These are phyloP conservation scores for Phaethornis superciliosus DNA, from an alignment of 2,113 vertebrate genomes.

Conservation along the genomic window DNA sequence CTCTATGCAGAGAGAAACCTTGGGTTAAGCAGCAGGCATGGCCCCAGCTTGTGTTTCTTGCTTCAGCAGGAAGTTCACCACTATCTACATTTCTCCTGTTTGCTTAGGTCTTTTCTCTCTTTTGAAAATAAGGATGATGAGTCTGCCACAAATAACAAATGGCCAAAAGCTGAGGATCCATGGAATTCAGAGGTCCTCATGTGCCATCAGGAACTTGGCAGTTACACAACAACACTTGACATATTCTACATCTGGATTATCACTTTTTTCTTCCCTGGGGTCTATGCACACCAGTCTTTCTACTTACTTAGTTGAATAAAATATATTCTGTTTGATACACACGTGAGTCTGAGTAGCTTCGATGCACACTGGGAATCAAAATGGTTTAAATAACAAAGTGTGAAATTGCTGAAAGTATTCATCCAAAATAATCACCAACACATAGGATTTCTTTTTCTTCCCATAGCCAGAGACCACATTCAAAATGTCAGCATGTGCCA, in stretches of 20 bases:
- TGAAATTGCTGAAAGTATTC: not conserved
- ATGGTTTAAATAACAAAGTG: not conserved
- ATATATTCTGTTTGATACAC: not conserved
- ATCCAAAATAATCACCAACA: not conserved
- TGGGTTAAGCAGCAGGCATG: not conserved
- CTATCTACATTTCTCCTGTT: not conserved
- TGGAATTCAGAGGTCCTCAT: not conserved
- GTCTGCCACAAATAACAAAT: not conserved
- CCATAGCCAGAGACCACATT: not conserved
- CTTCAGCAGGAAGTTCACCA: not conserved
- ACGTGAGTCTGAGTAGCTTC: not conserved
- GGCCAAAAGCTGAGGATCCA: not conserved
- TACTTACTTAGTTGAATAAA: not conserved
- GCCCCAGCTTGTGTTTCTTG: not conserved
- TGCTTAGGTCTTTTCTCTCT: not conserved
- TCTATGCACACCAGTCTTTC: not conserved
- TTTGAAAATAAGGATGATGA: not conserved
- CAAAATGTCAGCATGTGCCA: not conserved
- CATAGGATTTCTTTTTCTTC: not conserved
- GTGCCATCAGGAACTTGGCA: not conserved
- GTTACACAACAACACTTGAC: not conserved
- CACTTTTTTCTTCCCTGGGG: not conserved
- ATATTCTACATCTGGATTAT: not conserved
- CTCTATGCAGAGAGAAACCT: not conserved
- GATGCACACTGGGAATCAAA: not conserved